Conservation (phyloP, 2,797 vertebrate species). For the Lacerta agilis region DNA sequence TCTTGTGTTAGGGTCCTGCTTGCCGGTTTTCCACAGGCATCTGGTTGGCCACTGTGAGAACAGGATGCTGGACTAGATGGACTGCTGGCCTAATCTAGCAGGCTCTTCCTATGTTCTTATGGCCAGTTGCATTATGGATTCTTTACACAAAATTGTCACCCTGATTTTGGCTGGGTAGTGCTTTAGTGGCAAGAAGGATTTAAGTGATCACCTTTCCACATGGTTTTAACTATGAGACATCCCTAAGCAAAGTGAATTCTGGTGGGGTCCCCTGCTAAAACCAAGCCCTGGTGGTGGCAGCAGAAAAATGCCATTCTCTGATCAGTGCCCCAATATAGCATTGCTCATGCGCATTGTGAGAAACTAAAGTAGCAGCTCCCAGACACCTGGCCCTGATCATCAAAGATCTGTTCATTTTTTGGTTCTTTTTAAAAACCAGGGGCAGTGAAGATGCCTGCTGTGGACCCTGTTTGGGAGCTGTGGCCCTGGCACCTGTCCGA, state of each 20-base stretch:
- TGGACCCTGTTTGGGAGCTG: not conserved
- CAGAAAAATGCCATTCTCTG: not conserved
- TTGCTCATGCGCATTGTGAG: not conserved
- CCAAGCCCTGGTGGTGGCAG: not conserved
- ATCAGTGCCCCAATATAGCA: not conserved
- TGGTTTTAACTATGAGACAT: not conserved
- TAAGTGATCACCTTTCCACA: not conserved
- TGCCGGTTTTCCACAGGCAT: too few species aligned
- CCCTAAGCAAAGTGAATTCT: not conserved
- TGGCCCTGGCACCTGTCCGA: not conserved
- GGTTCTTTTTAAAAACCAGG: not conserved
- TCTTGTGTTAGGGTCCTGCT: too few species aligned
- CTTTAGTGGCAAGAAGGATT: not conserved
- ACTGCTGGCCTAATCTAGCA: too few species aligned
- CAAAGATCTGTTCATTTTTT: not conserved
- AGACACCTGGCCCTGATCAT: not conserved
- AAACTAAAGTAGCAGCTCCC: not conserved
- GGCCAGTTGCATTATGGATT: not conserved
- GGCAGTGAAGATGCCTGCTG: not conserved
- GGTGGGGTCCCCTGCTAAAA: too few species aligned
- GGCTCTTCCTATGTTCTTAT: too few species aligned
- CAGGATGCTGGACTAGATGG: too few species aligned
- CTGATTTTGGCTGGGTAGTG: not conserved
- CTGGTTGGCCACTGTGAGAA: too few species aligned
- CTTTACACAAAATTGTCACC: not conserved